Evolutionary conservation across 2,888 invertebrate genomes (phyloP).

Genomic region (Plutella xylostella): DNA sequence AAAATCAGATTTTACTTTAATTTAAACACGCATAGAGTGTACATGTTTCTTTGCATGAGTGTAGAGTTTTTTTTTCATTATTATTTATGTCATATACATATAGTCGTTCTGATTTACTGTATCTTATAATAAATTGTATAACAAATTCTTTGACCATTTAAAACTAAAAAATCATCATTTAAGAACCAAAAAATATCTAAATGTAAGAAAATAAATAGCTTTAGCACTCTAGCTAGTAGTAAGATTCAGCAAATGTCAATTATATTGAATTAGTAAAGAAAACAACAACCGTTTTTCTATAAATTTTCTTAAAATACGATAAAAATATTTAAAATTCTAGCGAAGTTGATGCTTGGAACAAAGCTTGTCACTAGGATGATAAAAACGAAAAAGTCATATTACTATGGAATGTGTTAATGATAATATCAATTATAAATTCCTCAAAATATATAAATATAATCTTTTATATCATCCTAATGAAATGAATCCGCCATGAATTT

Average conservation of each 20-base stretch:
- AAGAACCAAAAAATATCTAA: conserved; percentile 53
- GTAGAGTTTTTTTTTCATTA: neutral
- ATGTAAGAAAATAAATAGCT: conserved; percentile 53
- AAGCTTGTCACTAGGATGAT: too few relatives aligned
- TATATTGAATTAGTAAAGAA: conserved; percentile 64
- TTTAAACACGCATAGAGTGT: conserved; percentile 42
- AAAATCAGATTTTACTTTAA: conserved; percentile 11
- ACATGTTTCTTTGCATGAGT: conserved; percentile 39
- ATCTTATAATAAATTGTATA: conserved; percentile 4
- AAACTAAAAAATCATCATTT: conserved; percentile 26
- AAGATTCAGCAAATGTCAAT: conserved; percentile 68
- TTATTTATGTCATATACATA: neutral
- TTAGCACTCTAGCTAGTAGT: conserved; percentile 66
- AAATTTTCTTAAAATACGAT: conserved; percentile 37
- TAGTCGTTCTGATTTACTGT: too few relatives aligned
- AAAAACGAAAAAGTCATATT: too few relatives aligned
- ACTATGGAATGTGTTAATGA: too few relatives aligned
- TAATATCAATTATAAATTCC: too few relatives aligned
- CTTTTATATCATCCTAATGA: too few relatives aligned
- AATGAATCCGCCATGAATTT: too few relatives aligned
- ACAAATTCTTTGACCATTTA: conserved; percentile 28
- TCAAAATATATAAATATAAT: too few relatives aligned
- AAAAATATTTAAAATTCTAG: conserved; percentile 28
- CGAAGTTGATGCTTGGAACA: too few relatives aligned
- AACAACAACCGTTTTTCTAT: conserved; percentile 58